Evolutionary conservation across 2,888 invertebrate species (phyloP), one percentile per base, ranked within the genome.

Genomic region (Calameuta idolon): DNA sequence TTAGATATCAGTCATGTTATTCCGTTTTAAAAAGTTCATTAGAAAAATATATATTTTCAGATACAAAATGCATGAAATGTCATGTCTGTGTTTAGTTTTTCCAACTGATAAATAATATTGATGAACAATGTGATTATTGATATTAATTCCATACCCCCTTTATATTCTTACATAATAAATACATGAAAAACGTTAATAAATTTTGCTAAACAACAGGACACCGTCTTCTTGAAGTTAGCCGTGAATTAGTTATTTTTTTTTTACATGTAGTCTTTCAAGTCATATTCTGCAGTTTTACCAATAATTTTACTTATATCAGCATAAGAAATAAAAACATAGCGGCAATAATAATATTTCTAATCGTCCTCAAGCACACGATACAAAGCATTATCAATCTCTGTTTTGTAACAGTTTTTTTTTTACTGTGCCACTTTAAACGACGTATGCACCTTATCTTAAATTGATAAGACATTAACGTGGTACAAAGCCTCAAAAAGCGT

Each of bases 401-500:
- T 15, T 55, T 55, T 55, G 9, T 55, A 23, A 9, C 23, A 23
- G 23, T 23, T 55, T 55, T 15, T 55, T 23, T 55, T 55, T 55
- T 55, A 9, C 55, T 55, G 55, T 55, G 55, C 55, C 2, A 55
- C 55, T 55, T 55, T 55, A 55, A 23, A 23, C 23, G 23, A 55
- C 23, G 55, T 23, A 5, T 23, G 23, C 9, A 55, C 23, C 55
- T 55, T 55, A 55, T 55, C 55, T 55, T 23, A 15, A 55, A 23
- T 55, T 55, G 55, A 55, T 55, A 55, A 55, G 9, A 55, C 55
- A 55, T 23, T 55, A 55, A 34, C n/a, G 35, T 35, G 75, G 77
- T 69, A 76, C n/a, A 34, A 76, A 79, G 69, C 34, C 73, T 76
- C 74, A 37, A 74, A 34, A 73, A 74, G 69, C 74, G 73, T 75